Base-by-base conservation (phyloP, 2,797 vertebrate species). In the Notoglanidium macrostoma region DNA sequence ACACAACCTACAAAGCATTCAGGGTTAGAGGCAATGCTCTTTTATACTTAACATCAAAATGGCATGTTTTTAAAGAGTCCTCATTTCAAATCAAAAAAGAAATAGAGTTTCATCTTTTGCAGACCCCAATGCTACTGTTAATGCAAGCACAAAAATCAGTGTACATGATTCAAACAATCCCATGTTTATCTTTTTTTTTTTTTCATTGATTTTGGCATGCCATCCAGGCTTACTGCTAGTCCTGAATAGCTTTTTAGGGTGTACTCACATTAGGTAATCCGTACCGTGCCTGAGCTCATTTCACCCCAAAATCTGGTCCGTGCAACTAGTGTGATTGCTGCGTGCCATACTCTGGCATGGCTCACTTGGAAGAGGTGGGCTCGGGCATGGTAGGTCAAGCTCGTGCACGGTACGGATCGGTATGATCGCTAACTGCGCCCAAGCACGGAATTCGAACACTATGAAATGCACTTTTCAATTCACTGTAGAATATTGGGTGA, bases 1-100 rank as follows among this genome's bases (percentile, higher is more conserved):
- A 92, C 89, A 90, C 91, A 86, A 87, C 87, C 84, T 74, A 90
- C 65, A 86, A 92, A 88, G 86, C 84, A 87, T 93, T 94, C 93
- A 94, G 93, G 91, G 90, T 88, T 86, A 51, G 73, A 87, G 78
- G 40, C 26, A 49, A 83, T 87, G 87, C 77, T 89, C 76, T 81
- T 83, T 61, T 83, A 87, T 57, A 59, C 73, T 68, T 73, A 90
- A 88, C 23, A 77, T 67, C 55, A 84, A 63, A 54, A 68, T 80
- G n/a, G 70, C 49, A 80, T 72, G 80, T 44, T 29, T 78, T 87
- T 61, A 40, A 84, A 84, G 46, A 57, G 80, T 68, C 54, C 68
- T 61, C n/a, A 73, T 81, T 40, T 59, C 9, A 19, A 61, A 70
- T 19, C 1, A 63, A n/a, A 63, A 17, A 51, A 40, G 0, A 17